Base-by-base conservation (phyloP, 2,797 vertebrate species). In the Centropyge bicolor region DNA sequence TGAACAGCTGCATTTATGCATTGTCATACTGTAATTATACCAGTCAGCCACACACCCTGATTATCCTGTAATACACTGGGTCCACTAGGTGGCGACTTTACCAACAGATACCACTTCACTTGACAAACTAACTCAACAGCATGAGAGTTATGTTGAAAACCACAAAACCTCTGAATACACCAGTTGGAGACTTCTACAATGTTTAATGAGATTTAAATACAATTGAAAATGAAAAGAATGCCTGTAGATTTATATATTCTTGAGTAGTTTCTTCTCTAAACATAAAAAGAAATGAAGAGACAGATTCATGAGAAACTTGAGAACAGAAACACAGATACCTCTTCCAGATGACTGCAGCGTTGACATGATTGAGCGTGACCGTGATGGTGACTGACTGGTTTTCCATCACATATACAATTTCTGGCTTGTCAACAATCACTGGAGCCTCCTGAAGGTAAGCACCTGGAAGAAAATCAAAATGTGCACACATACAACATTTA, bases 301-400 rank as follows among this genome's bases (percentile, higher is more conserved):
- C 5, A 22, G 19, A 55, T 17, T 36, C 0, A 45, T 8, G 65
- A 65, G 38, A 70, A 63, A 24, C n/a, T 62, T n/a, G 10, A 56
- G 45, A 43, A 14, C 14, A 46, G 17, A 69, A 6, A 61, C 11
- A 52, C 24, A 36, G 4, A 49, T 92, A 98, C 98, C 97, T 98
- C 88, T 96, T 97, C 98, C 98, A 99, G 78, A 94, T 89, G 86
- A 97, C 94, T 0, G 94, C 91, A 59, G 97, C 96, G 35, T 97
- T 97, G 84, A 99, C 97, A 0, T 99, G 97, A 86, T 98, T 99
- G 75, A 99, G 96, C 31, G 97, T 98, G 85, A 99, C 70, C 0
- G 96, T 96, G 83, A 98, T 91, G 19, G 92, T 95, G 76, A 96
- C 92, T 0, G 96, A 95, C 87, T 98, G 97, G 84, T 97, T 97